Percentiles rank a stretch among this genome's conserved stretches.
Conservation (phyloP, 2,888 invertebrate genomes). For the Eremobia ochroleuca region DNA sequence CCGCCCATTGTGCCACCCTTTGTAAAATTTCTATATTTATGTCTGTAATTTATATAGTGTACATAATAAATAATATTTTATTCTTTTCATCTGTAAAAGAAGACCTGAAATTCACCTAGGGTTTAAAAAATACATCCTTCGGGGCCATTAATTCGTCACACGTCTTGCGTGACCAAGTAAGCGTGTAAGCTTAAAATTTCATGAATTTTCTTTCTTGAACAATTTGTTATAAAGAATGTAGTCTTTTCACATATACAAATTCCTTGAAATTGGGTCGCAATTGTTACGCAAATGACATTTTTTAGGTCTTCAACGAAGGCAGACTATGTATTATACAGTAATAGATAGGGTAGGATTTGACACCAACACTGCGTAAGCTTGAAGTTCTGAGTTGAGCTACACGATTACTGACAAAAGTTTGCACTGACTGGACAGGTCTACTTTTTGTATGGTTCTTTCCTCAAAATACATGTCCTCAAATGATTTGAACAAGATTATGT, state of each 20-base stretch:
- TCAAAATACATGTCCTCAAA: neutral
- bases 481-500: neutral
- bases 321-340: neutral
- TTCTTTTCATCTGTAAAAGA: neutral
- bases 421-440: neutral
- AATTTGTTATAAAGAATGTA: slow-evolving; percentile 14
- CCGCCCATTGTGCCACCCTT: too few relatives aligned
- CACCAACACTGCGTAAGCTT: neutral
- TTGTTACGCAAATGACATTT: slow-evolving; percentile 42
- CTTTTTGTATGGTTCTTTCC: neutral
- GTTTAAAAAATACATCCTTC: neutral
- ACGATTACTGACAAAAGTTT: neutral
- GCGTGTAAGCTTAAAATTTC: slow-evolving; percentile 22
- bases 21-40: too few relatives aligned
- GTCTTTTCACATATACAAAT: slow-evolving; percentile 37
- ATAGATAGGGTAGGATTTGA: neutral
- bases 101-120: neutral
- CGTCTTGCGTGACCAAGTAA: slow-evolving; percentile 33
- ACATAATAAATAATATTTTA: too few relatives aligned
- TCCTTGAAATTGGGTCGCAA: slow-evolving; percentile 41
- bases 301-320: slow-evolving; percentile 11
- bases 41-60: too few relatives aligned
- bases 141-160: slow-evolving; percentile 14
- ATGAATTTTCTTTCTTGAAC: slow-evolving; percentile 21
- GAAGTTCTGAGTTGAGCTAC: neutral